Percentiles rank a stretch among this genome's conserved stretches.
These are phyloP conservation scores for Peucedramus taeniatus DNA, from an alignment of 2,113 vertebrate species.

Conservation along the genomic window DNA sequence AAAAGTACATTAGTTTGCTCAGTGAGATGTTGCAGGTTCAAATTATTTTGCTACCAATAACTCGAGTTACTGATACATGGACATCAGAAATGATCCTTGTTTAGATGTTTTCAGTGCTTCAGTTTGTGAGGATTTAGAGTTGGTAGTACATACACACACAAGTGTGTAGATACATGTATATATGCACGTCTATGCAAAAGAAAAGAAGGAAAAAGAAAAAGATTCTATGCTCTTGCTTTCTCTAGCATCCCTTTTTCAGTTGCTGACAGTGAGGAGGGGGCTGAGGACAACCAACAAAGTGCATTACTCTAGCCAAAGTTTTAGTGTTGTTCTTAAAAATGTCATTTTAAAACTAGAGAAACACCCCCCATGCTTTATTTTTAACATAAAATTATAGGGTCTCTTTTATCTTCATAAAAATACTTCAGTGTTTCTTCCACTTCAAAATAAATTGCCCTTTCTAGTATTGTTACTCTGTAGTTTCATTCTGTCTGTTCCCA, in stretches of 20 bases:
- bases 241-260: background rate
- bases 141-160: background rate
- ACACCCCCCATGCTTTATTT: background rate
- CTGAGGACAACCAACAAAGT: background rate
- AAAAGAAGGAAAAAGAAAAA: background rate
- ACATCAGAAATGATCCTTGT: background rate
- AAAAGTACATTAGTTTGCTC: background rate
- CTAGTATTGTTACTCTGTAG: background rate
- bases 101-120: background rate
- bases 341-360: background rate
- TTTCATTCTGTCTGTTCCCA: background rate
- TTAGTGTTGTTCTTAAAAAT: background rate
- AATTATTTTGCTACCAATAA: background rate
- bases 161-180: rapidly evolving
- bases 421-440: background rate
- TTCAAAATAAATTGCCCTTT: background rate
- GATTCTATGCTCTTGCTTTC: background rate
- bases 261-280: background rate
- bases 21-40: background rate
- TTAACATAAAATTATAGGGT: background rate
- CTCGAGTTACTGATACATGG: background rate
- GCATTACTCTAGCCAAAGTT: background rate
- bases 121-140: background rate
- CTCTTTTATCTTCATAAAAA: background rate
- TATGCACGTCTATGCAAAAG: background rate